Conservation (phyloP, 2,888 invertebrate genomes). For the Tinea pellionella region DNA sequence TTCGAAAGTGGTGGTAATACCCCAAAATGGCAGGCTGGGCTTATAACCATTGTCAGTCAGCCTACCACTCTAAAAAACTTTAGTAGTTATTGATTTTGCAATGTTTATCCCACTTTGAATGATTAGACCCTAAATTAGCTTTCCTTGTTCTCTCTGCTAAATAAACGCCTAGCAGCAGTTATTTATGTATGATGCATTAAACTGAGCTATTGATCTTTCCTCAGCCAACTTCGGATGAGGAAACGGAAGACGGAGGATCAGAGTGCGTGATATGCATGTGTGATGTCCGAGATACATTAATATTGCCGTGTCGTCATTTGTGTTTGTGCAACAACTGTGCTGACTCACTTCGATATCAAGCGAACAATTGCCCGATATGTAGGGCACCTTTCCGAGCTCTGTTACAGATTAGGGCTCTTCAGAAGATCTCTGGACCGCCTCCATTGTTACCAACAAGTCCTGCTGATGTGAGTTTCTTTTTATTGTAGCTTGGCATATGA, state of each 20-base stretch:
- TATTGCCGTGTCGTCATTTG: slow-evolving; percentile 97
- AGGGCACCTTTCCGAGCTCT: slow-evolving; percentile 98
- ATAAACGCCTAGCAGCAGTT: no score
- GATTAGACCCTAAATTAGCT: no score
- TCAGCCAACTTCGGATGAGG: slow-evolving; percentile 74
- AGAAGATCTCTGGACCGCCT: slow-evolving; percentile 72
- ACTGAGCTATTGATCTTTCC: background rate
- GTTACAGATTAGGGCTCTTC: slow-evolving; percentile 93
- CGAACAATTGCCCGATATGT: slow-evolving; percentile 99
- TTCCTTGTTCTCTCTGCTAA: no score
- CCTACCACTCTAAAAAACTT: no score
- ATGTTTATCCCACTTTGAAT: no score
- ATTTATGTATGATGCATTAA: no score
- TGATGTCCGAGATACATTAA: slow-evolving; percentile 95
- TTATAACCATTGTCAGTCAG: no score
- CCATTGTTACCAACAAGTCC: slow-evolving; percentile 58
- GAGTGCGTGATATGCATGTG: slow-evolving; percentile 99
- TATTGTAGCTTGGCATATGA: no score
- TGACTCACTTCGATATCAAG: slow-evolving; percentile 95
- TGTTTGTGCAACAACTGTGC: slow-evolving; percentile 98
- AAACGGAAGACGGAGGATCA: slow-evolving; percentile 92
- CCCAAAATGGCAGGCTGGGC: no score
- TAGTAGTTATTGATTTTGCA: no score
- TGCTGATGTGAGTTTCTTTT: slow-evolving; percentile 29
- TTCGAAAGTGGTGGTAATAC: no score